Base-by-base conservation (phyloP, 1,140 invertebrate genomes). In the Drosophila ohnishii region DNA sequence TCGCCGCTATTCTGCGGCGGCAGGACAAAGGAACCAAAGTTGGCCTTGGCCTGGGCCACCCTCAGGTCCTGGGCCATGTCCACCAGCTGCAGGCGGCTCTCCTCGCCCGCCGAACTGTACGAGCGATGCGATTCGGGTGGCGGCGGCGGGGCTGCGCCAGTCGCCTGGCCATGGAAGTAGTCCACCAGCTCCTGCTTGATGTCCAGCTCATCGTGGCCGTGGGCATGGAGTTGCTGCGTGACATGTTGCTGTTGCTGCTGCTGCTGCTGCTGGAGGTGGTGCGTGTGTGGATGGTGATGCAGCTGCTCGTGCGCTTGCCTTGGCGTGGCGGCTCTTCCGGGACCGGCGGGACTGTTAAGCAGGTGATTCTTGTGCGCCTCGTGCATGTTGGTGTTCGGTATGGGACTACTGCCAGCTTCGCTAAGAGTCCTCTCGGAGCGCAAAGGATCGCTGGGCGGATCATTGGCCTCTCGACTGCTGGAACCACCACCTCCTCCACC, bases 51-150 rank as follows among this genome's bases (percentile, higher is more conserved):
- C 42, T 91, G 90, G 7, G 90, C 87, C 7, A 91, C 84, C n/a
- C 90, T 67, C 58, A 91, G 56, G 35, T 91, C 90, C 74, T 91
- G 90, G n/a, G 90, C 90, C 78, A 90, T 91, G 34, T 91, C 85
- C 67, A 77, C 85, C 75, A 83, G 14, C 13, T 67, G 84, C 47
- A 84, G 47, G 13, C 86, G 82, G 13, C 80, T 89, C 55, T 91
- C 90, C 51, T 90, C 82, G 16, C 90, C 90, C 13, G 90, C 79
- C 3, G 90, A 91, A 30, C 90, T 91, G 19, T 91, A 91, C 61
- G 90, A 91, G 47, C 87, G 90, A 80, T 91, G 89, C 4, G 90
- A 88, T 55, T 88, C 90, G 2, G 86, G 83, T 9, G 84, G 86
- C 2, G 81, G 74, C 1, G 90, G 89, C 3, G 89, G 75, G 8